A percentile compares a stretch with the other conserved stretches of the same genome.
Evolutionary conservation across 2,797 vertebrate genomes (phyloP).

Genomic region (Urocyon cinereoargenteus): DNA sequence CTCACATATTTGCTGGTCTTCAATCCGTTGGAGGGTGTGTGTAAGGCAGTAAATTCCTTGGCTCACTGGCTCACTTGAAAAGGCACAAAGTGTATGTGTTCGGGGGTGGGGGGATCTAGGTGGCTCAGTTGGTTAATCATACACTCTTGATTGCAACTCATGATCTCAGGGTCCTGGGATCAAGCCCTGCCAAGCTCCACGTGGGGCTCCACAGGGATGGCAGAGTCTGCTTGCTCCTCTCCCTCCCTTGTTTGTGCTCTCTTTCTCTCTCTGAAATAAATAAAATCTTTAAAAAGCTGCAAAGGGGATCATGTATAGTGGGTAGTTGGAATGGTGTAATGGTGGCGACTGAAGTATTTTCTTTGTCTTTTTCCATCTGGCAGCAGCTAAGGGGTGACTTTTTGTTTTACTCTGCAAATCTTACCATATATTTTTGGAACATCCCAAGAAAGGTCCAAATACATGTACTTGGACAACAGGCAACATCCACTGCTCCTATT

Average conservation of each 20-base stretch:
- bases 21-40: neutral
- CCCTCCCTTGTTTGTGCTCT: neutral
- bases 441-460: neutral
- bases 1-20: neutral
- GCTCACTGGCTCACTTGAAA: neutral
- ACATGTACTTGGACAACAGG: too few relatives aligned
- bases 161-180: neutral
- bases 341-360: too few relatives aligned
- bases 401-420: neutral
- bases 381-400: neutral
- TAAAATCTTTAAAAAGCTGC: neutral
- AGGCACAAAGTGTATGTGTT: neutral
- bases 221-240: neutral
- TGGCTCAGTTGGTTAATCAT: neutral
- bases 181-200: neutral
- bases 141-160: neutral
- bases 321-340: rapidly evolving
- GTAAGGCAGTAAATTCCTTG: neutral
- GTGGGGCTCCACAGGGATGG: neutral
- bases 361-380: neutral
- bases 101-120: neutral
- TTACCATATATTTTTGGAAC: neutral
- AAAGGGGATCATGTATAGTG: neutral
- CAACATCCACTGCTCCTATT: rapidly evolving
- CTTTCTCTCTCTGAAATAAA: neutral